Evolutionary conservation across 2,113 vertebrate species (phyloP).

Genomic region (Noctilio leporinus): DNA sequence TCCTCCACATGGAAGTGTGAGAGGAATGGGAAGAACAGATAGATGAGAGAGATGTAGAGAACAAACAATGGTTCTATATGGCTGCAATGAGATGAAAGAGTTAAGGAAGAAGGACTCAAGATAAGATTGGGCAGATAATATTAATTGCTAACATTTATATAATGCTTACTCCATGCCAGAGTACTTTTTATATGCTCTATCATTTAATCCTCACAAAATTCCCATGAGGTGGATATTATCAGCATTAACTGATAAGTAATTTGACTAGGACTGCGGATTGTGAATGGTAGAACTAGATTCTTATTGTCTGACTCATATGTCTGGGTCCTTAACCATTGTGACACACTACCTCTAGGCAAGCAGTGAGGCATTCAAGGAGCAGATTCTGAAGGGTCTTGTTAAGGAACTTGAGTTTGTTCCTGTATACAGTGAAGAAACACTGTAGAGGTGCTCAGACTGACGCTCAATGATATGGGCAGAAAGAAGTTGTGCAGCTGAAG

Average conservation of each 20-base stretch:
- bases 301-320: not conserved
- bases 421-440: not conserved
- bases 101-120: not conserved
- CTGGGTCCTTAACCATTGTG: not conserved
- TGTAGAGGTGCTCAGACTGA: not conserved
- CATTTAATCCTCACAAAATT: not conserved
- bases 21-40: not conserved
- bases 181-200: not conserved
- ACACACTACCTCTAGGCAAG: not conserved
- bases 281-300: not conserved
- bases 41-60: not conserved
- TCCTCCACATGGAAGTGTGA: not conserved
- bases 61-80: not conserved
- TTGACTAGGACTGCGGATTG: not conserved
- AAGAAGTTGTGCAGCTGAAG: not conserved
- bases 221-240: not conserved
- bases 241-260: not conserved
- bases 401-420: not conserved
- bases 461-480: not conserved
- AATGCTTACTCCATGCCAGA: not conserved
- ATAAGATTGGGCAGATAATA: not conserved
- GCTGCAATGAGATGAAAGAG: not conserved
- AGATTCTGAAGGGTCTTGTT: not conserved
- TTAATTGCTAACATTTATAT: not conserved
- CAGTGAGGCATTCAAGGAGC: not conserved